These are phyloP conservation scores for Bothrops jararaca DNA, from an alignment of 2,113 vertebrate genomes.

Conservation along the genomic window DNA sequence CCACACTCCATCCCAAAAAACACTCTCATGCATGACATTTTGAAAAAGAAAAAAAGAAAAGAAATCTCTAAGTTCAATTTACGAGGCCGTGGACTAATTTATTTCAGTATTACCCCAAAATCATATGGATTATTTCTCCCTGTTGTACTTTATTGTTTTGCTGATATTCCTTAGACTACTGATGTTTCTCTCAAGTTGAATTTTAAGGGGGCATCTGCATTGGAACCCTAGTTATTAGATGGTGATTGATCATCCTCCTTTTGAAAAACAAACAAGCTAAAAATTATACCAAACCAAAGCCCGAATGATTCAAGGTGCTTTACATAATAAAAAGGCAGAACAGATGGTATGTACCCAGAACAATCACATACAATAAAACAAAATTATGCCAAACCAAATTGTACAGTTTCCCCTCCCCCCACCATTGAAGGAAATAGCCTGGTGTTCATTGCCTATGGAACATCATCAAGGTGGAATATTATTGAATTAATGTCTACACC, in stretches of 20 bases:
- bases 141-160: not conserved
- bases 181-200: not conserved
- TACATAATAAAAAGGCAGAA: not conserved
- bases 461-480: not conserved
- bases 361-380: not conserved
- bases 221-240: not conserved
- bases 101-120: not conserved
- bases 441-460: not conserved
- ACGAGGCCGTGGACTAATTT: not conserved
- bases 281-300: not conserved
- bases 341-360: not conserved
- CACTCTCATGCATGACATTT: not conserved
- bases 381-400: not conserved
- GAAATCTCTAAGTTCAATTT: not conserved
- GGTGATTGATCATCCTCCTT: not conserved
- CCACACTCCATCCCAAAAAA: not conserved
- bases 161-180: not conserved
- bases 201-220: not conserved
- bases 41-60: not conserved
- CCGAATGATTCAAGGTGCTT: not conserved
- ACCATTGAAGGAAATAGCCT: not conserved
- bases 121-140: not conserved
- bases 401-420: not conserved
- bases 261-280: not conserved
- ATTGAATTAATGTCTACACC: not conserved